phyloP scores from a whole-genome alignment of 2,888 invertebrate species.

The Eudasyphora cyanicolor region DNA sequence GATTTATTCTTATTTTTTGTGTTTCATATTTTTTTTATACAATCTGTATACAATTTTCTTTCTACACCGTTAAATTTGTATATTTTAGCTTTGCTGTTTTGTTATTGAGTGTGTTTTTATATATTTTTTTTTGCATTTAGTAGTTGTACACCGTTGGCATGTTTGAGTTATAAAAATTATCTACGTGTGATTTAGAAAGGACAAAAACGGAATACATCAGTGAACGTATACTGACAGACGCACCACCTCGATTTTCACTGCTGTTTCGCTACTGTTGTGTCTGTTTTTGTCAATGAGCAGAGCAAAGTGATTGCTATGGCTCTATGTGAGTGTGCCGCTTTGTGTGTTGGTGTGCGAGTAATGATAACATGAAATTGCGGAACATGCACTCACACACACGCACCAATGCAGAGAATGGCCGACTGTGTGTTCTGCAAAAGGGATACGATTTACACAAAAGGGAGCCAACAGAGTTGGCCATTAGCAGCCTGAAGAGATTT shows the following conservation, averaged over 20 bases:
- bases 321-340: background rate
- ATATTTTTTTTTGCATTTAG: constrained; percentile 18
- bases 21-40: background rate
- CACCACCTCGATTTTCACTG: constrained; percentile 68
- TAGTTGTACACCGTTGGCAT: constrained; percentile 39
- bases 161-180: constrained; percentile 54
- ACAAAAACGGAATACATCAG: constrained; percentile 71
- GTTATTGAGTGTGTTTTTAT: no score
- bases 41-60: constrained; percentile 13
- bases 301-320: constrained; percentile 38
- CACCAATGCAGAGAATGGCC: constrained; percentile 12
- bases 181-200: constrained; percentile 71
- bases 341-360: constrained; percentile 9
- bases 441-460: constrained; percentile 20
- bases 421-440: background rate
- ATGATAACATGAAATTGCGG: constrained; percentile 24
- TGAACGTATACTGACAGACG: constrained; percentile 70
- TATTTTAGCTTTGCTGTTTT: constrained; percentile 4
- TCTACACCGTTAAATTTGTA: background rate
- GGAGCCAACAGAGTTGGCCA: constrained; percentile 48
- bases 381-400: constrained; percentile 35
- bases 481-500: constrained; percentile 55
- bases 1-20: no score
- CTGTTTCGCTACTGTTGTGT: constrained; percentile 60
- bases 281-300: constrained; percentile 45